Evolutionary conservation across 2,797 vertebrate species (phyloP).

Genomic region (Xenentodon cancila): DNA sequence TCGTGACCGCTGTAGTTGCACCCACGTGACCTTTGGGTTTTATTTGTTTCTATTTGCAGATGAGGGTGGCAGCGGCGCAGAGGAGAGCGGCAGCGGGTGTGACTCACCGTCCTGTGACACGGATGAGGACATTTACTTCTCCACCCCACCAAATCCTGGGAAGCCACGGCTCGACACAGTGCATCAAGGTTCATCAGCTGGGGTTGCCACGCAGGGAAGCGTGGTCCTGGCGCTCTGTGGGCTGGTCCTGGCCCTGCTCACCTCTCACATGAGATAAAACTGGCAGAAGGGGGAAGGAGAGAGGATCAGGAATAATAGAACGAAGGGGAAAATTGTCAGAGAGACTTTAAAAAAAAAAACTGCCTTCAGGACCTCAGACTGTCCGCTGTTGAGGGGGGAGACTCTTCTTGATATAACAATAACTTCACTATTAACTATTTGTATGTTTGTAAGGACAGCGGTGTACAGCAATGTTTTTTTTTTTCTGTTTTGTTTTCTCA

Average conservation of each 20-base stretch:
- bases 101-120: conserved; percentile 83
- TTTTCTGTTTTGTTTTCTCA: conserved; percentile 19
- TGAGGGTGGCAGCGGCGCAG: conserved; percentile 86
- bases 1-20: no score
- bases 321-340: conserved; percentile 77
- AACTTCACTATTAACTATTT: conserved; percentile 83
- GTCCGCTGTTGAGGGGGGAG: conserved; percentile 61
- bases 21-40: no score
- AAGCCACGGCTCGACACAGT: conserved; percentile 25
- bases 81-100: conserved; percentile 94
- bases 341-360: conserved; percentile 74
- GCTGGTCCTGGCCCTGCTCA: conserved; percentile 72
- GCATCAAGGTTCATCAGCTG: fast-evolving
- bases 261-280: conserved; percentile 79
- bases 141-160: conserved; percentile 65
- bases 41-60: conserved; percentile 1
- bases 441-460: conserved; percentile 78
- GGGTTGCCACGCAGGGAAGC: conserved; percentile 46
- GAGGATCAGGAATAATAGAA: conserved; percentile 50
- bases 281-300: conserved; percentile 33
- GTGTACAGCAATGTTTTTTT: conserved; percentile 72
- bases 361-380: conserved; percentile 81
- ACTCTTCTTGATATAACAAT: conserved; percentile 82
- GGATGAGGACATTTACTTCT: conserved; percentile 85
- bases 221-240: conserved; percentile 69